Evolutionary conservation across 2,113 vertebrate genomes (phyloP), one percentile per base, ranked within the genome.

Genomic region (Rynchops niger): DNA sequence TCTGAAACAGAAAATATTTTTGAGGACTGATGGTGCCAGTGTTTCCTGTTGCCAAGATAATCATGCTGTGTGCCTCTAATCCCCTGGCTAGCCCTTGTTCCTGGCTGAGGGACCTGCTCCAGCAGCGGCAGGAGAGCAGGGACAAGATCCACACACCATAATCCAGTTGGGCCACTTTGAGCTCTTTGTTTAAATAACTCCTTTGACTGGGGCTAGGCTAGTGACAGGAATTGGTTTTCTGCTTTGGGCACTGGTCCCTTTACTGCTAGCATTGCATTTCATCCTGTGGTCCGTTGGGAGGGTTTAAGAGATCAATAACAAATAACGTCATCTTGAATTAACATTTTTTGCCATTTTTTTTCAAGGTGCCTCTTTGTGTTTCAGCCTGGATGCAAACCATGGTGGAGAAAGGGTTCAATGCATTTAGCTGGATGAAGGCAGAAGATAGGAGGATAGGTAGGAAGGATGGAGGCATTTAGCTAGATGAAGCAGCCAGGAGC

Each of bases 251-350:
- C 26, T 40, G 25, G 8, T 18, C 17, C 17, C 45, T 45, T 66
- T 42, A 50, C 5, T 86, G 70, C 23, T 17, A 74, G n/a, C 7
- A 23, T 3, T 56, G 45, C 12, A 30, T 70, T 74, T 94, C 3
- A 6, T 83, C 79, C 71, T 66, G 11, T 52, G 21, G 15, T 80
- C 3, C 4, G 47, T 12, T 0, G 0, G 11, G 14, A 80, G 5
- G 4, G 26, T 52, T 66, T 45, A 59, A 59, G 12, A 76, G 29
- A 42, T 76, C 66, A 56, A 42, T 25, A 61, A 5, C 19, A 55
- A 38, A 42, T 19, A 58, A 30, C 10, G 25, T 13, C 3, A 71
- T 5, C 40, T 66, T 42, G 13, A 36, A 61, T 20, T 34, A 30
- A 56, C 1, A 5, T 42, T 42, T 29, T 82, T 45, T 26, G 6